phyloP scores from a whole-genome alignment of 1,140 invertebrate genomes.

The Rhagoletis pomonella region DNA sequence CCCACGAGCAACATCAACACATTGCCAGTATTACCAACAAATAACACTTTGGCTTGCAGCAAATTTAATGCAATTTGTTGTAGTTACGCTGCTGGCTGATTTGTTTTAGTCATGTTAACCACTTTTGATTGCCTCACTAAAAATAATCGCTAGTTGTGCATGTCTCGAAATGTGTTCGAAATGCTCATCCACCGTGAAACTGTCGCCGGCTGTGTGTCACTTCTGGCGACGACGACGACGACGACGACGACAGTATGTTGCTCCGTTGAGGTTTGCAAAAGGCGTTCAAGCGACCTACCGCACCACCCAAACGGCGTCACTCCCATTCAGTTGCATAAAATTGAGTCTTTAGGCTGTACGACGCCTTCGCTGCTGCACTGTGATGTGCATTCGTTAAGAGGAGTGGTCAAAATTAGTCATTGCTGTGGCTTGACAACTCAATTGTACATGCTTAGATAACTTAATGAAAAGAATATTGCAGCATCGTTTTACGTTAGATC shows the following conservation, averaged over 20 bases:
- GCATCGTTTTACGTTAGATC: not conserved
- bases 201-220: conserved; percentile 13
- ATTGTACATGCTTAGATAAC: not conserved
- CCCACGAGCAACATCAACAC: conserved; percentile 32
- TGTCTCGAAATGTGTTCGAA: conserved; percentile 33
- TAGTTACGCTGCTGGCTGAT: conserved; percentile 26
- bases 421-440: not conserved
- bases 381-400: not conserved
- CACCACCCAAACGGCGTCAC: not conserved
- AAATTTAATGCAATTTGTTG: conserved; percentile 32
- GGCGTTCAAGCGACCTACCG: not conserved
- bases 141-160: not conserved
- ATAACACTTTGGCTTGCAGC: not conserved
- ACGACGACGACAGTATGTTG: not conserved
- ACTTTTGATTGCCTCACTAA: not conserved
- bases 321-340: conserved; percentile 20
- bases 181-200: conserved; percentile 48
- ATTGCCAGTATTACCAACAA: not conserved
- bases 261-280: not conserved
- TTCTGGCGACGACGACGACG: not conserved
- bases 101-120: conserved; percentile 48
- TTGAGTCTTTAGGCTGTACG: conserved; percentile 32
- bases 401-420: conserved; percentile 14
- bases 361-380: conserved; percentile 32
- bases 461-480: not conserved